phyloP scores from a whole-genome alignment of 2,113 vertebrate genomes.

The Canis aureus region DNA sequence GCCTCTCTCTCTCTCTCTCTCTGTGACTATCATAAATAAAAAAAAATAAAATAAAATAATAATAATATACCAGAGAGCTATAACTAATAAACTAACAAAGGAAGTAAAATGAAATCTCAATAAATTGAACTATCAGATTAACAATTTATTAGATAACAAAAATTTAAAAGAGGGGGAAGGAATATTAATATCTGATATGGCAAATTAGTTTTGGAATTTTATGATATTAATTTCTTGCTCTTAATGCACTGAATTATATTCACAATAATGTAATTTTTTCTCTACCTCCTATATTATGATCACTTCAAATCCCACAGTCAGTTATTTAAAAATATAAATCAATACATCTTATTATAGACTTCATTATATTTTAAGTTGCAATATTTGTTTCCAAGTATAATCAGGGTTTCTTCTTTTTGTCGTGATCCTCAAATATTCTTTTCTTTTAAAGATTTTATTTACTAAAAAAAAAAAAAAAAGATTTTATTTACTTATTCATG shows the following conservation, averaged over 20 bases:
- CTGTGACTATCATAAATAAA: too few species aligned
- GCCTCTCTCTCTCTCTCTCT: too few species aligned
- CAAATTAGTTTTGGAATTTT: conserved; percentile 10
- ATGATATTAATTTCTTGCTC: conserved; percentile 5
- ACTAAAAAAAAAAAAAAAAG: too few species aligned
- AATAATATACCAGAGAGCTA: not conserved
- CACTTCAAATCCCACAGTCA: not conserved
- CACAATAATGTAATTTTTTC: not conserved
- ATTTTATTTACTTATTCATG: too few species aligned
- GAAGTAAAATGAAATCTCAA: not conserved
- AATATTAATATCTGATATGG: not conserved
- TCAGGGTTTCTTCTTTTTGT: not conserved
- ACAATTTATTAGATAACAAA: not conserved
- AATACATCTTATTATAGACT: not conserved
- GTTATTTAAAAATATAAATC: not conserved
- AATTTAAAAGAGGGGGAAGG: not conserved
- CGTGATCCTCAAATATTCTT: not conserved
- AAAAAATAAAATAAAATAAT: too few species aligned
- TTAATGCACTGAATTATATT: not conserved
- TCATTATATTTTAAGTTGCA: conserved; percentile 39
- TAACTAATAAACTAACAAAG: not conserved
- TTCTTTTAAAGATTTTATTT: too few species aligned
- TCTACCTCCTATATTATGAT: not conserved
- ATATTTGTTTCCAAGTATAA: conserved; percentile 10
- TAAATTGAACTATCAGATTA: not conserved